Evolutionary conservation across 2,888 invertebrate species (phyloP).

Genomic region (Protodeltote pygarga): DNA sequence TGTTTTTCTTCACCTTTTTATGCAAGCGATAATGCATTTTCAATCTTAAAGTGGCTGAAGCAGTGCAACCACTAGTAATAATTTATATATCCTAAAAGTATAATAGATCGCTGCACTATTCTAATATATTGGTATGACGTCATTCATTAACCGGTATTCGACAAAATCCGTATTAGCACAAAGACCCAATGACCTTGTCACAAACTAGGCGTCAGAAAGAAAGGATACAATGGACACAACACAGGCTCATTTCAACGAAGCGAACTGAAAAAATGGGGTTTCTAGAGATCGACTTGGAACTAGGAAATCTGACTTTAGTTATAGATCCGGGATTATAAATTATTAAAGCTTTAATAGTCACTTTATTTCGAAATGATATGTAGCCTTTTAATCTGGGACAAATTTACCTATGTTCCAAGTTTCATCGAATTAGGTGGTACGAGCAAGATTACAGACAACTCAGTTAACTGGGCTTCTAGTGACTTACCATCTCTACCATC

Average conservation of each 20-base stretch:
- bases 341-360: neutral
- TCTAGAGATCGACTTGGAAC: constrained; percentile 3
- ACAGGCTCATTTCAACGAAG: constrained; percentile 3
- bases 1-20: too few species aligned
- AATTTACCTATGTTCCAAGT: too few species aligned
- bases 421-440: too few species aligned
- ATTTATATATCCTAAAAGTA: constrained; percentile 13
- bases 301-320: neutral
- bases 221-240: constrained; percentile 18
- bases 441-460: too few species aligned
- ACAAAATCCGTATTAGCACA: constrained; percentile 38
- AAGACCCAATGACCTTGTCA: constrained; percentile 37
- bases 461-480: too few species aligned
- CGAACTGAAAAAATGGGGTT: constrained; percentile 30
- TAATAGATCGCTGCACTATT: constrained; percentile 18
- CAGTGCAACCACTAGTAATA: too few species aligned
- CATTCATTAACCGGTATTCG: constrained; percentile 28
- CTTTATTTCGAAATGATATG: neutral
- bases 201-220: constrained; percentile 31
- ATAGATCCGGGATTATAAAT: constrained; percentile 13
- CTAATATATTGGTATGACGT: constrained; percentile 30
- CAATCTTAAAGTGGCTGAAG: too few species aligned
- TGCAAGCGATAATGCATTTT: too few species aligned
- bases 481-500: too few species aligned
- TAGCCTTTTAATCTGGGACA: too few species aligned